Percentiles rank a stretch among this genome's conserved stretches.
phyloP scores from a whole-genome alignment of 1,140 invertebrate genomes.

The Drosophila kurseongensis region DNA sequence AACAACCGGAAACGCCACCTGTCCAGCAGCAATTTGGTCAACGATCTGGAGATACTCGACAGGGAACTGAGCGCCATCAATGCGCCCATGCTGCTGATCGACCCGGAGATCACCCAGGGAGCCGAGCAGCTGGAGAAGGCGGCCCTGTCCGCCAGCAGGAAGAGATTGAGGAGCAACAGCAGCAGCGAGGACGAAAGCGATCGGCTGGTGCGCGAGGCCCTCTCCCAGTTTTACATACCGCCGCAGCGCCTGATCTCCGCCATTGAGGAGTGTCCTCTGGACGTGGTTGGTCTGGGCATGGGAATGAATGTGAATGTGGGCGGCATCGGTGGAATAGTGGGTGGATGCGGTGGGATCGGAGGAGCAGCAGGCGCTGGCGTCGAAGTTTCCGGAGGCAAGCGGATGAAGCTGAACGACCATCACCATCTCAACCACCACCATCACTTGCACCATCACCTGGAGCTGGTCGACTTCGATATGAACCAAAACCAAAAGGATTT shows the following conservation, averaged over 20 bases:
- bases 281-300: slow-evolving; percentile 67
- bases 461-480: slow-evolving; percentile 84
- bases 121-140: slow-evolving; percentile 83
- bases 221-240: slow-evolving; percentile 90
- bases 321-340: slow-evolving; percentile 11
- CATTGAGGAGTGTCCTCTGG: slow-evolving; percentile 86
- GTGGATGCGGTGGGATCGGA: neutral
- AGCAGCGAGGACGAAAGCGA: slow-evolving; percentile 87
- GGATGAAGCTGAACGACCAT: slow-evolving; percentile 39
- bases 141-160: slow-evolving; percentile 71
- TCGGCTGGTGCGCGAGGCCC: slow-evolving; percentile 87
- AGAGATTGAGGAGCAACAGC: slow-evolving; percentile 84
- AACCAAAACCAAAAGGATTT: slow-evolving; percentile 85
- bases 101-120: slow-evolving; percentile 81
- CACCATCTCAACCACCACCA: slow-evolving; percentile 18
- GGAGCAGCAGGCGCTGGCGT: slow-evolving; percentile 41
- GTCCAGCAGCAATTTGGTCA: slow-evolving; percentile 75
- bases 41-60: slow-evolving; percentile 80
- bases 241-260: slow-evolving; percentile 89
- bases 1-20: slow-evolving; percentile 61
- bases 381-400: slow-evolving; percentile 32
- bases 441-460: slow-evolving; percentile 56
- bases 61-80: slow-evolving; percentile 84
- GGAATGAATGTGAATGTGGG: slow-evolving; percentile 43
- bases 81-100: slow-evolving; percentile 81